Evolutionary conservation across 2,113 vertebrate species (phyloP), one percentile per base, ranked within the genome.

Genomic region (Protobothrops mucrosquamatus): DNA sequence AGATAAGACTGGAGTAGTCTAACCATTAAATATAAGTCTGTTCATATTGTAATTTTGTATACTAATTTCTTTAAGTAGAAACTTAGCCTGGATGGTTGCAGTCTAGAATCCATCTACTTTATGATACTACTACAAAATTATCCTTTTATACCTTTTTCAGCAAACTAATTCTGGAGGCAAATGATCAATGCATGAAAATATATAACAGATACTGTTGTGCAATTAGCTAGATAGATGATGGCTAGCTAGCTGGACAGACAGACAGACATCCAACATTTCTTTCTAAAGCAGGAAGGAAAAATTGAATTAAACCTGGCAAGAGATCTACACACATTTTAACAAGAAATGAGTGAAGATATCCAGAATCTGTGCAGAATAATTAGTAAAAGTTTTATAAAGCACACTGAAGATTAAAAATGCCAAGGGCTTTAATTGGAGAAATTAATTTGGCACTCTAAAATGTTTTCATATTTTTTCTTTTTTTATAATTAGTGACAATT

Each of bases 321-420:
- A 88, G 4, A 26, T 91, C 39, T 91, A 26, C 6, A 10, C 12
- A 15, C 46, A 86, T 46, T 20, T 48, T 88, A 64, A 69, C 5
- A 54, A 92, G n/a, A 88, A 88, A 92, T 74, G 1, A 54, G 26
- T 69, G n/a, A 92, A 54, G n/a, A 92, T 29, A 74, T 74, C 11
- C 52, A 54, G 85, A 87, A 61, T 51, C 59, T 91, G 52, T 91
- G 64, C 93, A n/a, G 88, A 89, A 39, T 85, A 90, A 43, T 93
- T 94, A 91, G 61, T 91, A 59, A 91, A 95, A 94, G 92, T 48
- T 90, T n/a, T 90, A 90, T 74, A 55, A 46, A 91, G 89, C 46
- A 69, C 87, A 55, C 34, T 59, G 93, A 93, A 94, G 26, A 93
- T 43, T 43, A 95, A 92, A 92, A 92, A 92, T 91, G n/a, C 87